These are phyloP conservation scores for Pteronotus mesoamericanus DNA, from an alignment of 2,797 vertebrate species.

Conservation along the genomic window DNA sequence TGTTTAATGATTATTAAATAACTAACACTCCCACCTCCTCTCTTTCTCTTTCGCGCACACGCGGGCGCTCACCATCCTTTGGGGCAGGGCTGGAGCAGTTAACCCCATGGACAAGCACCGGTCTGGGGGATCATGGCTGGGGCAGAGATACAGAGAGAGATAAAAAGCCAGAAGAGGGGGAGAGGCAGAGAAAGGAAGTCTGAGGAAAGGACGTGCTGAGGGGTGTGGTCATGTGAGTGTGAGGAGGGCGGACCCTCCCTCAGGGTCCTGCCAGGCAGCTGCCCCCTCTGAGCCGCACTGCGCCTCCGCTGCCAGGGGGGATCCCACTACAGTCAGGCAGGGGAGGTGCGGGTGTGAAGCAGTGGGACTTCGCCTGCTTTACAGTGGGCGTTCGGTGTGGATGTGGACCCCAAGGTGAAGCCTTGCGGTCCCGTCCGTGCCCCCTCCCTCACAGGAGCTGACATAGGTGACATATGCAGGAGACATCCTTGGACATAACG, in stretches of 20 bases:
- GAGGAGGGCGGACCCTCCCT: not conserved
- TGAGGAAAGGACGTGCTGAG: not conserved
- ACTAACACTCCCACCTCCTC: not conserved
- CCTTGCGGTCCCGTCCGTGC: not conserved
- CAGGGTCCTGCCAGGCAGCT: not conserved
- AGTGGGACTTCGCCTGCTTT: not conserved
- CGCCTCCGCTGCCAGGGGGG: not conserved
- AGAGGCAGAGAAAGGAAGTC: not conserved
- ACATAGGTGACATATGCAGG: fast-evolving
- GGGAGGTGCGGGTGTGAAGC: not conserved
- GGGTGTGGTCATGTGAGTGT: not conserved
- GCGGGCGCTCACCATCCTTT: no score
- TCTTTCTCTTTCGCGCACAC: no score
- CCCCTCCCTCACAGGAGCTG: not conserved
- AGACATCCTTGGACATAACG: not conserved
- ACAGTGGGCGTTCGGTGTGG: not conserved
- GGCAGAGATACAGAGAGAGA: not conserved
- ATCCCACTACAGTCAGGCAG: not conserved
- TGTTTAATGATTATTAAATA: not conserved
- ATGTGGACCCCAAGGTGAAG: not conserved
- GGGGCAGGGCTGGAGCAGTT: not conserved
- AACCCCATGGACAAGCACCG: fast-evolving
- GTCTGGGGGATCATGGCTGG: not conserved
- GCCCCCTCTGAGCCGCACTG: not conserved
- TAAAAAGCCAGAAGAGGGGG: no score